Conservation (phyloP, 2,888 invertebrate species). For the Taenaris catops region DNA sequence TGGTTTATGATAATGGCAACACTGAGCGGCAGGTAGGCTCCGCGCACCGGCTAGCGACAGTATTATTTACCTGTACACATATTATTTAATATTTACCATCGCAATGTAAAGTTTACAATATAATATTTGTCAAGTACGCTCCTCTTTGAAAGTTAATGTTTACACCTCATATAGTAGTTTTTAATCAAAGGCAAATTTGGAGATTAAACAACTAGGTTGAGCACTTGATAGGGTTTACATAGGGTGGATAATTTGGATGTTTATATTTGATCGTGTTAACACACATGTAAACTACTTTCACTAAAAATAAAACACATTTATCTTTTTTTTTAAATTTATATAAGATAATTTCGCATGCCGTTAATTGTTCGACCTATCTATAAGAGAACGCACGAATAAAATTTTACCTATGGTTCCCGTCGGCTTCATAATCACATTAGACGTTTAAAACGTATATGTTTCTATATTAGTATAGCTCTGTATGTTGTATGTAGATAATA, state of each 20-base stretch:
- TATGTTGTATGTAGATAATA: too few relatives aligned
- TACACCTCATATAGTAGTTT: constrained; percentile 62
- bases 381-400: too few relatives aligned
- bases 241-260: constrained; percentile 5
- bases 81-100: constrained; percentile 76
- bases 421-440: too few relatives aligned
- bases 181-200: constrained; percentile 73
- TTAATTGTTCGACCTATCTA: too few relatives aligned
- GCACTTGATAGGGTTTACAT: constrained; percentile 18
- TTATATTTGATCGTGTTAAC: background rate
- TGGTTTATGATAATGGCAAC: constrained; percentile 80
- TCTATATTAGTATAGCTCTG: too few relatives aligned
- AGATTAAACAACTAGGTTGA: constrained; percentile 42
- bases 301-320: too few relatives aligned
- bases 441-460: too few relatives aligned
- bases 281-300: too few relatives aligned
- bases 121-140: constrained; percentile 76
- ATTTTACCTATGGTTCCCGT: too few relatives aligned
- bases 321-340: too few relatives aligned
- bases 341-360: too few relatives aligned
- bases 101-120: constrained; percentile 75
- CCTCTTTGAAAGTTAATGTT: constrained; percentile 71
- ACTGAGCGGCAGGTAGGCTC: constrained; percentile 64
- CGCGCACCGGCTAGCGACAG: constrained; percentile 57
- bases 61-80: constrained; percentile 71